Evolutionary conservation across 1,140 invertebrate genomes (phyloP), one percentile per base, ranked within the genome.

Genomic region (Euglossa dilemma): DNA sequence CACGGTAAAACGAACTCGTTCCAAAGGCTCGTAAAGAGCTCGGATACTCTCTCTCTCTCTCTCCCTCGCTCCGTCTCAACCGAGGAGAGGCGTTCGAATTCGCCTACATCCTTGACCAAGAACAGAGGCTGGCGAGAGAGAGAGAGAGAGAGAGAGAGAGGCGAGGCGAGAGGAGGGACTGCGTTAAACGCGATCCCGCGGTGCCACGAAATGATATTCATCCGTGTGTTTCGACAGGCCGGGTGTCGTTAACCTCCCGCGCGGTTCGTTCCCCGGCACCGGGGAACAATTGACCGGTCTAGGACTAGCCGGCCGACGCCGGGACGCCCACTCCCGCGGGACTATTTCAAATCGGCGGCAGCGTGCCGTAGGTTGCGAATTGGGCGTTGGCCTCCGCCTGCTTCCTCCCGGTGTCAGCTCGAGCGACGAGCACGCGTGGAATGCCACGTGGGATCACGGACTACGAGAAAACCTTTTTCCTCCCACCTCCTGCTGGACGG

Each of bases 241-340:
- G 76, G 86, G 92, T 93, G 93, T 94, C 93, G 88, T 94, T 94
- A 93, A 94, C 93, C 93, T 92, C 87, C 71, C 74, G 91, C 85
- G 84, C 59, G 66, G 67, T 54, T 70, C 69, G 80, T 72, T 77
- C 77, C 67, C 70, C 54, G 73, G 71, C 71, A 76, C 73, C 14
- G 79, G 3, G 89, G 91, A 93, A 90, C 89, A 91, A 92, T 93
- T 93, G 93, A 92, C 90, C 91, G 82, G 67, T 89, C 89, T 90
- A 92, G 91, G 83, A 86, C 87, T 90, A 85, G 89, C 36, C 71
- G 69, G 64, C 76, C 63, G 71, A 86, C 75, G 66, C 80, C 80
- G 78, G 57, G 83, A 75, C 91, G 87, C 84, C 87, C 87, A 90
- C 87, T 85, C 85, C 82, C 83, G 23, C 3, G 20, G 67, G 88